A percentile compares a stretch with the other conserved stretches of the same genome.
Evolutionary conservation across 2,797 vertebrate species (phyloP).

Genomic region (Schizopygopsis malacanthus): DNA sequence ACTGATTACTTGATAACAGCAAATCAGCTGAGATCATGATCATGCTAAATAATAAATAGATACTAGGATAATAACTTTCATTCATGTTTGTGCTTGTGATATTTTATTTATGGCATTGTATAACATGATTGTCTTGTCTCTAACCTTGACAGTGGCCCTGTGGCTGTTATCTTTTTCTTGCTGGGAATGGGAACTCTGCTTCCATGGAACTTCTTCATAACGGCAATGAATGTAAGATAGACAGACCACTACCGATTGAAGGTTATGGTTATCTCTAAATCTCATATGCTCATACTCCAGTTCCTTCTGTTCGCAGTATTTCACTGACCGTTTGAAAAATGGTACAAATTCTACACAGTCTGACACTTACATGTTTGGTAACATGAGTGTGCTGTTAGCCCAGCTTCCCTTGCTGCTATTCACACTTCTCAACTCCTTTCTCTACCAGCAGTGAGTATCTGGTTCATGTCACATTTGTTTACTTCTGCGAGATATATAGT

Average conservation of each 20-base stretch:
- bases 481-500: background rate
- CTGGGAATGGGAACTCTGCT: constrained; percentile 85
- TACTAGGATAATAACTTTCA: background rate
- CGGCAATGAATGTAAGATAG: constrained; percentile 79
- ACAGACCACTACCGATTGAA: background rate
- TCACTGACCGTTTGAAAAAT: constrained; percentile 68
- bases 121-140: background rate
- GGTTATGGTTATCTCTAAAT: background rate
- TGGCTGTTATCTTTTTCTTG: constrained; percentile 81
- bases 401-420: constrained; percentile 78
- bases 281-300: background rate
- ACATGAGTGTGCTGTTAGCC: constrained; percentile 77
- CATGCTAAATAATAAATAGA: background rate
- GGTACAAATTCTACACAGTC: constrained; percentile 7
- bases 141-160: constrained; percentile 55
- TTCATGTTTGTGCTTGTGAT: background rate
- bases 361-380: constrained; percentile 70
- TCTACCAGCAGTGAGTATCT: constrained; percentile 75
- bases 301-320: constrained; percentile 69
- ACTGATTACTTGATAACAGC: background rate
- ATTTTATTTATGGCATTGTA: background rate
- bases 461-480: background rate
- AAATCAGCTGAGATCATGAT: background rate
- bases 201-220: constrained; percentile 91
- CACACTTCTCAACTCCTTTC: constrained; percentile 79